Evolutionary conservation across 2,113 vertebrate genomes (phyloP).

Genomic region (Mastomys natalensis): DNA sequence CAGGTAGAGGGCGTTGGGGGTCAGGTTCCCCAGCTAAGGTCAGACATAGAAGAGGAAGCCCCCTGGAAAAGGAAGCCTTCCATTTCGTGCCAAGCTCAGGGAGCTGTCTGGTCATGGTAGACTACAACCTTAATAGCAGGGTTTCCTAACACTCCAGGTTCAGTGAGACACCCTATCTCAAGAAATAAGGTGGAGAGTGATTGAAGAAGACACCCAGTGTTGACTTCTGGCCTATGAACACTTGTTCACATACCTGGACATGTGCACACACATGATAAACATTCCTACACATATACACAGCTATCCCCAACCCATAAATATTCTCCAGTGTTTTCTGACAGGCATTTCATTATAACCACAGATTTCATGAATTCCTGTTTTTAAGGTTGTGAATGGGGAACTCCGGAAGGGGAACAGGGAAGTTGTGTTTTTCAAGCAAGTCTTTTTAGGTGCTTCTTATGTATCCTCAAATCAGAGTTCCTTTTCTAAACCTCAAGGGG

Average conservation of each 20-base stretch:
- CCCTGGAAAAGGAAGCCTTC: too few species aligned
- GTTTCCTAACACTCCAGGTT: neutral
- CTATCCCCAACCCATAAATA: neutral
- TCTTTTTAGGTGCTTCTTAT: neutral
- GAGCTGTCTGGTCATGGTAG: too few species aligned
- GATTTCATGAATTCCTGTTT: neutral
- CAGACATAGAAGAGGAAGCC: too few species aligned
- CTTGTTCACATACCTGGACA: neutral
- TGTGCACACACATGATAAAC: neutral
- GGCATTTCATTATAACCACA: neutral
- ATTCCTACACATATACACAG: neutral
- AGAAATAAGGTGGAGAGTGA: neutral
- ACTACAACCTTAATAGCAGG: too few species aligned
- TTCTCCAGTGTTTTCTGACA: neutral
- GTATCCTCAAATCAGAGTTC: neutral
- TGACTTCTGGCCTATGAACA: neutral
- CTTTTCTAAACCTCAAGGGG: neutral
- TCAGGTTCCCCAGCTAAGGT: too few species aligned
- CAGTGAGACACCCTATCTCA: neutral
- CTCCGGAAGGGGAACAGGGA: neutral
- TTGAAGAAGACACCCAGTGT: neutral
- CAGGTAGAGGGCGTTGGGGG: too few species aligned
- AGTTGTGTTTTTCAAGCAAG: neutral
- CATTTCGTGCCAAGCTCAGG: too few species aligned
- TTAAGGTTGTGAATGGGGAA: neutral